Evolutionary conservation across 2,113 vertebrate genomes (phyloP), one percentile per base, ranked within the genome.

Genomic region (Laticauda laticaudata): DNA sequence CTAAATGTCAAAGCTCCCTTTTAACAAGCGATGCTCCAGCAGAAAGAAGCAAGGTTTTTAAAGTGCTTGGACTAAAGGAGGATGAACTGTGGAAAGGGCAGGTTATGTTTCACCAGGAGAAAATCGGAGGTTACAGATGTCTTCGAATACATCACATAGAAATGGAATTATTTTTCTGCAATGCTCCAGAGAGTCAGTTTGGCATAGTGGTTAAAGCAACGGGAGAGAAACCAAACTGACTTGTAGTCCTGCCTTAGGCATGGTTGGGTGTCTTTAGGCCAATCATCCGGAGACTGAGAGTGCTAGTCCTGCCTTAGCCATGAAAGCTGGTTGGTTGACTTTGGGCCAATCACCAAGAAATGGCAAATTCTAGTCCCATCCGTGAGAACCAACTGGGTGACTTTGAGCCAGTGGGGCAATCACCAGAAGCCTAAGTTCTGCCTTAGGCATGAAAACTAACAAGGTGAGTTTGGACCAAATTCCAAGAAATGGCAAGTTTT

Each of bases 1-100:
- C 89, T 64, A 48, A 90, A 90, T 48, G 29, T 69, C 59, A 69
- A 90, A 90, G 89, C 29, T 45, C 61, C 90, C 24, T 24, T 75
- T 69, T 75, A 54, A 69, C n/a, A 91, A 75, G 61, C 20, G 18
- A n/a, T 18, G 53, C 24, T 91, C 75, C 69, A 9, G 39, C 54
- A 51, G 23, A 6, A 91, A 34, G n/a, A 64, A 81, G 64, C 48
- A n/a, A 23, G 54, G 34, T 61, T 86, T 86, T 86, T 29, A 86
- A 56, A 20, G 54, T 24, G 21, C 45, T 56, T 9, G 24, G 26
- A 2, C 69, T 39, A 81, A 39, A 39, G 69, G 69, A 81, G 69
- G 69, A 20, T 20, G 69, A 81, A 81, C 69, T 39, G 69, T 39
- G 34, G 18, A 81, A 81, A 81, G 69, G 69, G 69, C 69, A 81